Conservation (phyloP, 2,888 invertebrate genomes). For the Rhagonycha fulva region DNA sequence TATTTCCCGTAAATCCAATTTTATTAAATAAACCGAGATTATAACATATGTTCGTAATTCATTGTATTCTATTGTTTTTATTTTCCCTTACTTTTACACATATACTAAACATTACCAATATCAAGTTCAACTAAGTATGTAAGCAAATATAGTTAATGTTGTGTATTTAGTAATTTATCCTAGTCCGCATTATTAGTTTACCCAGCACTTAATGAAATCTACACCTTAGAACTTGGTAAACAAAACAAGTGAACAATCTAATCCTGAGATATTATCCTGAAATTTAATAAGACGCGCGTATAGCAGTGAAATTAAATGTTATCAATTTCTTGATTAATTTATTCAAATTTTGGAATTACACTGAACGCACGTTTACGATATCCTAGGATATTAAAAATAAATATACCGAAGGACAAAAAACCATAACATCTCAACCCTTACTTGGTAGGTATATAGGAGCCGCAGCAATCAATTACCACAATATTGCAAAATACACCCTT, state of each 20-base stretch:
- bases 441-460: not conserved
- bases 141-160: conserved; percentile 52
- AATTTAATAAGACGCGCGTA: conserved; percentile 22
- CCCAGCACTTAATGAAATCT: conserved; percentile 53
- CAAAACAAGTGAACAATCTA: conserved; percentile 46
- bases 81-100: conserved; percentile 20
- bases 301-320: conserved; percentile 11
- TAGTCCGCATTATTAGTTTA: conserved; percentile 50
- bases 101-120: conserved; percentile 22
- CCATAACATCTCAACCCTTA: not conserved
- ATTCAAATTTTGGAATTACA: not conserved
- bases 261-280: conserved; percentile 33
- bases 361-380: not conserved
- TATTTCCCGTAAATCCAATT: conserved; percentile 6
- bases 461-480: not conserved
- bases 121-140: conserved; percentile 40
- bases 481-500: not conserved
- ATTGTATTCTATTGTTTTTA: conserved; percentile 18
- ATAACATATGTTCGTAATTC: conserved; percentile 23
- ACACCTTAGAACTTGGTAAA: conserved; percentile 47
- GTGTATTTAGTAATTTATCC: conserved; percentile 51
- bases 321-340: conserved; percentile 8
- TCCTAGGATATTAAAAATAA: not conserved
- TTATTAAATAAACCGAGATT: conserved; percentile 1
- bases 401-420: not conserved